These are phyloP conservation scores for Oenanthe oenanthe DNA, from an alignment of 2,113 vertebrate species.

Conservation along the genomic window DNA sequence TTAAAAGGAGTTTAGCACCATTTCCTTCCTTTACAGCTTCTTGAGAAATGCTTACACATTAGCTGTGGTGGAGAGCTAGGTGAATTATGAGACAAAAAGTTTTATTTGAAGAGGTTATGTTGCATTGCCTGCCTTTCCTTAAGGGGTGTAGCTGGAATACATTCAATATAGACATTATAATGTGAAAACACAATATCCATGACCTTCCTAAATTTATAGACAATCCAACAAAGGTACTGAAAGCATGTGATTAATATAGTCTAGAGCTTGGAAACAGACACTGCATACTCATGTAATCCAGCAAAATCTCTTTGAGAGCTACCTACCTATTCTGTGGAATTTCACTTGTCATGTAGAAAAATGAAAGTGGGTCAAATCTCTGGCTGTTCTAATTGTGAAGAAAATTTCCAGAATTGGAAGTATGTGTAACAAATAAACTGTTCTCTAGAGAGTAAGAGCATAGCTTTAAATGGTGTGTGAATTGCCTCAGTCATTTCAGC, in stretches of 20 bases:
- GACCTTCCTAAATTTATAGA: not conserved
- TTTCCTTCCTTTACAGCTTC: constrained; percentile 21
- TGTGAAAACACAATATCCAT: not conserved
- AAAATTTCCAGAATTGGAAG: not conserved
- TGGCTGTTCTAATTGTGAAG: constrained; percentile 22
- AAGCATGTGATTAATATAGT: constrained; percentile 7
- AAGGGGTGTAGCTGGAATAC: not conserved
- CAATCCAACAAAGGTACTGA: not conserved
- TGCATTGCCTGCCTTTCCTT: not conserved
- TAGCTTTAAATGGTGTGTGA: not conserved
- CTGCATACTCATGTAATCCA: not conserved
- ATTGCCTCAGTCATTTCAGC: not conserved
- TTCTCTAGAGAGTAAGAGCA: not conserved
- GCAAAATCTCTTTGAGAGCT: constrained; percentile 21
- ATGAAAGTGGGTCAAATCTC: not conserved
- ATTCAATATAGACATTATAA: not conserved
- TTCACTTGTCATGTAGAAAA: constrained; percentile 22
- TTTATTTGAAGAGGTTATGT: not conserved
- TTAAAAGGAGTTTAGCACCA: constrained; percentile 30
- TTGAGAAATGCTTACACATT: constrained; percentile 11
- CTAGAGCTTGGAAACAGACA: not conserved
- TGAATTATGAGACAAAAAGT: constrained; percentile 19
- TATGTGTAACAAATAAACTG: not conserved
- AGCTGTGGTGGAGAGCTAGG: not conserved
- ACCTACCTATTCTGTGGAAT: not conserved